Base-by-base conservation (phyloP, 2,888 invertebrate species). In the Hyles lineata region DNA sequence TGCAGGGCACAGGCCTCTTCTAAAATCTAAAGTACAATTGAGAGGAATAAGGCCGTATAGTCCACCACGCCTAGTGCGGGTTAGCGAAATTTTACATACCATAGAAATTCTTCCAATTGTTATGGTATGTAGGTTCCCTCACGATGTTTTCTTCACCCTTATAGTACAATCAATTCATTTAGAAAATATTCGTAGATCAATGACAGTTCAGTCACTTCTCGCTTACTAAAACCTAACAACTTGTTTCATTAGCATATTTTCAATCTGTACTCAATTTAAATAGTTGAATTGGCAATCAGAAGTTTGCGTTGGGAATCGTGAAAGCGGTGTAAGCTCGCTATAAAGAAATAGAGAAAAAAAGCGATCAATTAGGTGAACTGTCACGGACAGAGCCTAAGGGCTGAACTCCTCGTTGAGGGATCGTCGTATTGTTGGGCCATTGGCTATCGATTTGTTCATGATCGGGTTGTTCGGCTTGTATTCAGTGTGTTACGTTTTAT, bases 361-460 rank as follows among this genome's bases (percentile, higher is more conserved):
- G 89, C 88, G 90, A 92, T 90, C 93, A 93, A 94, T 93, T 93
- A 93, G 88, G 81, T 79, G 87, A 91, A 85, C 92, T 94, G 94
- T 93, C 94, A 92, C 76, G 93, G 91, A 81, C 80, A 81, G 84
- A 83, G 85, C 85, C 80, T 84, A 84, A 83, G 82, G 76, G 74
- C 75, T 73, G 55, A 67, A 84, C 85, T 67, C 67, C 23, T 7
- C 7, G 55, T 7, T n/a, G 43, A 43, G 32, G 67, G 67, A 67
- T 50, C 67, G 50, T 67, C 1, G 43, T 43, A 50, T 43, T 67
- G 23, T 67, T 19, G 11, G 67, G 43, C 63, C 55, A 55, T 70
- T 32, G 58, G 32, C 52, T 35, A 70, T 70, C 21, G 70, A 70
- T 70, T 58, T 70, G 29, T 55, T 25, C 35, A n/a, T 58, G 70